Base-by-base conservation (phyloP, 2,797 vertebrate genomes). In the Anolis apletophallus region DNA sequence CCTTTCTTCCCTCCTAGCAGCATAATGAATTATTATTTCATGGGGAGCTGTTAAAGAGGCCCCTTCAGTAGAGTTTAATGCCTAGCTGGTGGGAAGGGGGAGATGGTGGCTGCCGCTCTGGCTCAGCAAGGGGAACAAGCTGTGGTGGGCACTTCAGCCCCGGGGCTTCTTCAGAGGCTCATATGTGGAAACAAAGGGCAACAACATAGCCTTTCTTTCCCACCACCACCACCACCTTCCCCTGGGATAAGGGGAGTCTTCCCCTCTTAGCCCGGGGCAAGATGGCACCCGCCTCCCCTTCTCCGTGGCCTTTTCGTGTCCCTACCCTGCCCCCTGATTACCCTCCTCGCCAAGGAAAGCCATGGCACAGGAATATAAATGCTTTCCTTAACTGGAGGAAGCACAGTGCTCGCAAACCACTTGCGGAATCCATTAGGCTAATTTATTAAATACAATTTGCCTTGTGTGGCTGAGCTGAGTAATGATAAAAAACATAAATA, bases 401-500 rank as follows among this genome's bases (percentile, higher is more conserved):
- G 96, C 98, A 97, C 95, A 89, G 96, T 23, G 91, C 96, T 97
- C 97, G 96, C 97, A 97, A 97, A 97, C 97, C 97, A 97, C 97
- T 98, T 97, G 97, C 96, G 92, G 97, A 97, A 98, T 98, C 97
- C 97, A 98, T 98, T 98, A 98, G 96, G 96, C 96, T 98, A 97
- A 98, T 98, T 98, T 98, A 98, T 98, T 98, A 98, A 98, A 97
- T 94, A 96, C 97, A 97, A 96, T 98, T 98, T 98, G 97, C 97
- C 96, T 96, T 97, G 97, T 98, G 97, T 97, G 97, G 97, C 97
- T 97, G 97, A 97, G 96, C 96, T 96, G 97, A 97, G 96, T 97
- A 97, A 98, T 97, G 97, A 96, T 96, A 91, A 95, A 96, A 96
- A 96, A 87, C 93, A 95, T 93, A 94, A 93, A 95, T 95, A 93